Base-by-base conservation (phyloP, 2,113 vertebrate species). In the Redunca redunca region DNA sequence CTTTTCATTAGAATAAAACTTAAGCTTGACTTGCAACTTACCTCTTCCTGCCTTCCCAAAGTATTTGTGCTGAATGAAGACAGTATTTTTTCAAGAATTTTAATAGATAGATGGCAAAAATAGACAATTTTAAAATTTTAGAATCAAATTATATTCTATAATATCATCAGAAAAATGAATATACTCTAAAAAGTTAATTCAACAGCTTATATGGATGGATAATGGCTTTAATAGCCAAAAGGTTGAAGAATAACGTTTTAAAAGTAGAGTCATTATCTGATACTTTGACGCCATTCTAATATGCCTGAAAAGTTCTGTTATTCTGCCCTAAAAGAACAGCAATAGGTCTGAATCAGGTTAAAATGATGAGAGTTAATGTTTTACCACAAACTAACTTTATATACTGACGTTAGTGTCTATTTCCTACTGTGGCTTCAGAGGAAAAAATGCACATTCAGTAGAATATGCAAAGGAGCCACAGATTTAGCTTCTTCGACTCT, bases 21-120 rank as follows among this genome's bases (percentile, higher is more conserved):
- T 93, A 43, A 88, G 13, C 21, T 88, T 88, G 10, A 90, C 50
- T 82, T 95, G n/a, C 88, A 81, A 97, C 92, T 87, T 88, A 94
- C 87, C 91, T 95, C 74, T 13, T 85, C 57, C 55, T 97, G n/a
- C 50, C 62, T 89, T 94, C 88, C 48, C 74, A 86, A 95, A 96
- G 74, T 81, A 33, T 88, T 23, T 71, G 26, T 40, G 55, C 14
- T 67, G 9, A 94, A 91, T 58, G 91, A 97, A 94, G 28, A 88
- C n/a, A 92, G 3, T 74, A 88, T 64, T 30, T 91, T 97, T 95
- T 94, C 53, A 93, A 94, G 52, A 83, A 33, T 80, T 95, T 91
- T 87, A 95, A 95, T 21, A 93, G 55, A 90, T 80, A 94, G 6
- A 95, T 71, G 40, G 19, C 43, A 96, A 91, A 97, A 92, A 52